A percentile compares a stretch with the other conserved stretches of the same genome.
phyloP scores from a whole-genome alignment of 2,797 vertebrate genomes.

The Pipistrellus pipistrellus region DNA sequence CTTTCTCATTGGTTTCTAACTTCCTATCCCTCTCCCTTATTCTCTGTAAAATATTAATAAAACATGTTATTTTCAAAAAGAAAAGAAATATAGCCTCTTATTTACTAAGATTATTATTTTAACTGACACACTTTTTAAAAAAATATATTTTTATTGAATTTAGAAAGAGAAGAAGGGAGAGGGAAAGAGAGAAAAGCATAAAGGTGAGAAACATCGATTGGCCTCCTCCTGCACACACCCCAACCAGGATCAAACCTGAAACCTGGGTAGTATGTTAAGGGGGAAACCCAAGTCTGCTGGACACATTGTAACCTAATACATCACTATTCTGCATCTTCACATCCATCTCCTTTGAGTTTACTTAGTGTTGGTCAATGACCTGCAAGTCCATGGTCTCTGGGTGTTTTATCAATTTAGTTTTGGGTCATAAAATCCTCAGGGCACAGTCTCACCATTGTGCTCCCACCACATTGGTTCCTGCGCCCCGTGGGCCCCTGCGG shows the following conservation, averaged over 20 bases:
- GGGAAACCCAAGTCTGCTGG: background rate
- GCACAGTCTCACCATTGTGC: fast-evolving
- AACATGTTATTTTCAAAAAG: too few species aligned
- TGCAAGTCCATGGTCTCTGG: background rate
- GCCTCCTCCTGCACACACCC: background rate
- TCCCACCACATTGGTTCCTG: background rate
- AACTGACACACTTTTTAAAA: background rate
- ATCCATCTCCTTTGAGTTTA: background rate
- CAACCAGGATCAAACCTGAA: background rate
- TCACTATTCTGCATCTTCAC: background rate
- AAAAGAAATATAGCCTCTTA: background rate
- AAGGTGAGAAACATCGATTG: background rate
- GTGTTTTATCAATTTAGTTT: background rate
- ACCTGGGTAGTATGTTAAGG: background rate
- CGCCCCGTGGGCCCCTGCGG: background rate
- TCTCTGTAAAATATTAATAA: too few species aligned
- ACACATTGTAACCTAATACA: background rate
- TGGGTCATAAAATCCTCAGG: background rate
- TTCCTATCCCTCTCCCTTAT: too few species aligned
- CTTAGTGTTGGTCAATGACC: background rate
- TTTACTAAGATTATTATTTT: background rate
- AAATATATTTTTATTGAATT: background rate
- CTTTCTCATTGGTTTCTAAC: too few species aligned
- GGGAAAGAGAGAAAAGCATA: background rate
- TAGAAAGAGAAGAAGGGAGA: background rate